Evolutionary conservation across 2,797 vertebrate genomes (phyloP).

Genomic region (Enteromius afrohamiltoni): DNA sequence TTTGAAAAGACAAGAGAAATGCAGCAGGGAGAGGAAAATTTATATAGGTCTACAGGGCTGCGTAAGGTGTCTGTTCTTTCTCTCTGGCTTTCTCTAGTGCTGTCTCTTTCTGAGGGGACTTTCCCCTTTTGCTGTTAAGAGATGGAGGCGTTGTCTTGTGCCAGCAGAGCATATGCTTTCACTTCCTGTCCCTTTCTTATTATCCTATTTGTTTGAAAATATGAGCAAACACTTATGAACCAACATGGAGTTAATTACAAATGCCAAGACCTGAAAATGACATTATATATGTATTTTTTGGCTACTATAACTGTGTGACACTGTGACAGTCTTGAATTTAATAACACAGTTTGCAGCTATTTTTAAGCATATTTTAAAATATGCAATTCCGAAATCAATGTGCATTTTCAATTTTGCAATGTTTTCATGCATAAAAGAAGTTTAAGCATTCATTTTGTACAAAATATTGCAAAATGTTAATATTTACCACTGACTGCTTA

Average conservation of each 20-base stretch:
- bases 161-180: conserved; percentile 53
- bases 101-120: conserved; percentile 39
- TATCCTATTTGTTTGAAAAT: conserved; percentile 34
- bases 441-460: not conserved
- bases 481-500: not conserved
- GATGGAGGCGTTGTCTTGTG: conserved; percentile 15
- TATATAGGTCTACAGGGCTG: conserved; percentile 7
- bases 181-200: conserved; percentile 61
- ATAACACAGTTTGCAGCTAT: not conserved
- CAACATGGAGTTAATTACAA: conserved; percentile 26
- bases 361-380: not conserved
- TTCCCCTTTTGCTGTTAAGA: conserved; percentile 27
- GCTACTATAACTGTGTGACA: not conserved
- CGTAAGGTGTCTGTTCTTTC: not conserved
- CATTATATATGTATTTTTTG: not conserved
- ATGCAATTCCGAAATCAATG: not conserved
- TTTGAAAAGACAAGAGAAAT: conserved; percentile 3
- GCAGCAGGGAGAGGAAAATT: not conserved
- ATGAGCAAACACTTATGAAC: conserved; percentile 25
- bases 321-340: not conserved
- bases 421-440: not conserved
- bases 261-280: conserved; percentile 5
- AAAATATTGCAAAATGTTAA: not conserved
- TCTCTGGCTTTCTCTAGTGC: not conserved
- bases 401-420: not conserved